Base-by-base conservation (phyloP, 2,888 invertebrate species). In the Lobophora halterata region DNA sequence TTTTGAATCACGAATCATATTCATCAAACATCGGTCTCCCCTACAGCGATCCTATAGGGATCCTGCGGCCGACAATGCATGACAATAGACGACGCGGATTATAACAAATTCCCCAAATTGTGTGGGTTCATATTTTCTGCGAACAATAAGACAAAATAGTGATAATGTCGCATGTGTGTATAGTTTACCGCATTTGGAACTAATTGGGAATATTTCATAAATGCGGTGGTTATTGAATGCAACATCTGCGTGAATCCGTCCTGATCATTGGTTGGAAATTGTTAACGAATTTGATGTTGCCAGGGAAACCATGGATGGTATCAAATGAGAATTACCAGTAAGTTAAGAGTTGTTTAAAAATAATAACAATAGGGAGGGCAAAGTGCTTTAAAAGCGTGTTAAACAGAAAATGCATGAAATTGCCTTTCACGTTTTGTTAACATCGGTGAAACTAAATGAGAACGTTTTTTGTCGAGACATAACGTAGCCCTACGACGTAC, bases 81-180 rank as follows among this genome's bases (percentile, higher is more conserved):
- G 67, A 85, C 83, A 85, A 85, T 79, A 51, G 63, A 67, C 64
- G 65, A 58, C 65, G 74, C 61, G 85, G 86, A 86, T 87, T 86
- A 83, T 82, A 80, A 74, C 81, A 74, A 80, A 83, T 81, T 82
- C 82, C 79, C 82, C 65, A 81, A 83, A 86, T 81, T 78, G 78
- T 86, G 80, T 81, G 80, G 85, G 79, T 85, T 79, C 79, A 85
- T 83, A 83, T 79, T 81, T 77, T 68, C 63, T 65, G 57, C 53
- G 59, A 80, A 87, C 83, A 86, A 86, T 85, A 79, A 80, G 79
- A 80, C 80, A 78, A 80, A 80, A 79, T 81, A 78, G 75, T 77
- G 78, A 79, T 79, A 82, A 77, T 81, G 82, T 79, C 85, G 65
- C 82, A 85, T 86, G 83, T 81, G 83, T 65, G 69, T 72, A 70